Base-by-base conservation (phyloP, 2,888 invertebrate genomes). In the Cheilosia vulpina region DNA sequence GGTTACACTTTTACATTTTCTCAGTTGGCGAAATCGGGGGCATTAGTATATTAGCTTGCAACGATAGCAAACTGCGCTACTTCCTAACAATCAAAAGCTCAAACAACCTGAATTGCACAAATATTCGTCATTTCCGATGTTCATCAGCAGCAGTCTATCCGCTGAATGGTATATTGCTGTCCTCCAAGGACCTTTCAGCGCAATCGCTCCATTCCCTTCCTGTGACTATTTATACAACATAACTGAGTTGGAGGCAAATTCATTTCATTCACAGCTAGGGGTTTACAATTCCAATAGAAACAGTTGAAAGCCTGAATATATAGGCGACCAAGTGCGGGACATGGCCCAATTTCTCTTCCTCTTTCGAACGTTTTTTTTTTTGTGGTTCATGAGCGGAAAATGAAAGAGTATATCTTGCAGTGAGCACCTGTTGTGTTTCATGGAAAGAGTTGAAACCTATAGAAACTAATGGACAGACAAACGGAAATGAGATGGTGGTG, bases 311-410 rank as follows among this genome's bases (percentile, higher is more conserved):
- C 43, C 45, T 57, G 43, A 47, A 27, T 31, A 58, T 19, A 57
- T 53, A 31, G 4, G 5, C 43, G 13, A n/a, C 50, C 45, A n/a
- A 47, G 55, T 13, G 27, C 58, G 52, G 69, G 58, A 27, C 31
- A 43, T 63, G 78, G 63, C 43, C 65, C 58, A 58, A 66, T 60
- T 60, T 24, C 38, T 55, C 47, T 60, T 41, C 31, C 47, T 60
- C 34, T 43, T 63, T 52, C 52, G 68, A 50, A 55, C 31, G 58
- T 60, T 58, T 65, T 65, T 66, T 60, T 58, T 65, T 65, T 66
- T 77, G 71, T 66, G 82, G 82, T 60, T 13, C 53, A 60, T 53
- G 53, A 43, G 71, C 82, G 77, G 82, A 71, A 82, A 82, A 82
- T 82, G 47, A 41, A 13, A 53, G 55, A 72, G 60, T 7, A 53